These are phyloP conservation scores for Callitettix versicolor DNA, from an alignment of 1,140 invertebrate genomes.

Conservation along the genomic window DNA sequence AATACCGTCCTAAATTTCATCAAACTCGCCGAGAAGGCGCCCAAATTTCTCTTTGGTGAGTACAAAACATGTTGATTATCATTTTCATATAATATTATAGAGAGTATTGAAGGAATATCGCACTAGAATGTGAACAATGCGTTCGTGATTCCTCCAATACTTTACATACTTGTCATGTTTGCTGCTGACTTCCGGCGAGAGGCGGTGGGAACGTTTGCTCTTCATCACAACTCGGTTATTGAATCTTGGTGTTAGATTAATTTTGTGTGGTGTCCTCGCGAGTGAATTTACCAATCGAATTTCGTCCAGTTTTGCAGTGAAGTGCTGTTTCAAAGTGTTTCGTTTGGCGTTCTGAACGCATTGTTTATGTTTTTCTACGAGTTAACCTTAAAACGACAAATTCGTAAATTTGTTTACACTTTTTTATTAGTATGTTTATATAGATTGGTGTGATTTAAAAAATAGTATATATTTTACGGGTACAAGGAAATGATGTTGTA, in stretches of 20 bases:
- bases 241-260: slow-evolving; percentile 6
- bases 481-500: too few species aligned
- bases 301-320: too few species aligned
- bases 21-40: slow-evolving; percentile 43
- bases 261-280: slow-evolving; percentile 8
- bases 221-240: slow-evolving; percentile 11
- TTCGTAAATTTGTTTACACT: too few species aligned
- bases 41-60: slow-evolving; percentile 53
- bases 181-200: slow-evolving; percentile 43
- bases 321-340: too few species aligned
- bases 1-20: slow-evolving; percentile 50
- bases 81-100: slow-evolving; percentile 20
- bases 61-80: slow-evolving; percentile 31
- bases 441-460: too few species aligned
- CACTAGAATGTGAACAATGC: slow-evolving; percentile 57
- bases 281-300: not conserved
- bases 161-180: slow-evolving; percentile 69
- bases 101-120: slow-evolving; percentile 29
- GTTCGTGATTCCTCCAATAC: slow-evolving; percentile 63
- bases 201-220: slow-evolving; percentile 14
- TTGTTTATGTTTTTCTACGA: too few species aligned
- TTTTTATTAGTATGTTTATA: too few species aligned
- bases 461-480: too few species aligned
- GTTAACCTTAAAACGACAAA: too few species aligned
- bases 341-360: too few species aligned